Percentiles rank a stretch among this genome's conserved stretches.
Evolutionary conservation across 2,888 invertebrate genomes (phyloP).

Genomic region (Tipula helvola): DNA sequence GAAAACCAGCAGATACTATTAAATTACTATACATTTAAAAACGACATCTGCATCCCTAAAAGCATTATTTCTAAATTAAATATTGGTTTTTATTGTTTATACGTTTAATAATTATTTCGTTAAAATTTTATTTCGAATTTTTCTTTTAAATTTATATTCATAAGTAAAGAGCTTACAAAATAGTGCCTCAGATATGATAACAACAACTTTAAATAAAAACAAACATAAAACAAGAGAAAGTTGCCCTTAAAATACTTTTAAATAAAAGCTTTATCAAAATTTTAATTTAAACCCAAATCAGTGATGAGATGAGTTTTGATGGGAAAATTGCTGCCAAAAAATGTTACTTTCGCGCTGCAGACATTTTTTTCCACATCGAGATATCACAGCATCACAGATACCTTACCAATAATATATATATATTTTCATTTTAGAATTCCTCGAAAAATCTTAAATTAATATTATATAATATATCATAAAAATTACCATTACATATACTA

Average conservation of each 20-base stretch:
- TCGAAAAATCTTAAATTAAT: not conserved
- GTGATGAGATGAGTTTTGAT: not conserved
- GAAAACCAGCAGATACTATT: too few species aligned
- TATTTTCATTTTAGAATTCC: not conserved
- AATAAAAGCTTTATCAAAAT: not conserved
- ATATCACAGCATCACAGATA: not conserved
- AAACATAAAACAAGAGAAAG: not conserved
- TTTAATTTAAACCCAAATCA: not conserved
- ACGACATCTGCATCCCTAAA: not conserved
- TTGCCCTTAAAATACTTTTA: not conserved
- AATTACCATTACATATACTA: not conserved
- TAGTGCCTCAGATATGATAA: slow-evolving; percentile 12
- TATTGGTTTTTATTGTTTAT: not conserved
- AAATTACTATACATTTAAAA: not conserved
- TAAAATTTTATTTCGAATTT: not conserved
- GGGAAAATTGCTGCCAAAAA: not conserved
- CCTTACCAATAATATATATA: not conserved
- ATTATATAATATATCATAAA: not conserved
- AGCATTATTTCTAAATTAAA: not conserved
- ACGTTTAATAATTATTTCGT: not conserved
- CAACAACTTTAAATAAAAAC: slow-evolving; percentile 5
- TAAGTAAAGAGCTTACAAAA: slow-evolving; percentile 13
- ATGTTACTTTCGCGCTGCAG: not conserved
- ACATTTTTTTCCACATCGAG: not conserved
- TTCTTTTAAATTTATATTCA: not conserved